Conservation (phyloP, 2,888 invertebrate species). For the Lycophotia porphyrea region DNA sequence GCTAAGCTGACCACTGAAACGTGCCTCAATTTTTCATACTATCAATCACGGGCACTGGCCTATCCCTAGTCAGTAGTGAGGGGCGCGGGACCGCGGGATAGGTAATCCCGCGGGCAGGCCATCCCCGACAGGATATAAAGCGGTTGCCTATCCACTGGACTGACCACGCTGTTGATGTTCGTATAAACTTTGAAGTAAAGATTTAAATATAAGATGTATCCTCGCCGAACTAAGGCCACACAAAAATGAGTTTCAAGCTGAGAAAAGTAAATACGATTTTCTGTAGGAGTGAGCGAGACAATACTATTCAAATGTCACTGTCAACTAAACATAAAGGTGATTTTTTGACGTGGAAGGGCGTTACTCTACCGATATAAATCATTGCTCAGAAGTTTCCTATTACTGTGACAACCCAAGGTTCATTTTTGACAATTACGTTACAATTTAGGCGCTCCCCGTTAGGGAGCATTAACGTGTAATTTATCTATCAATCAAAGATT, state of each 20-base stretch:
- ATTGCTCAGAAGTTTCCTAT: not conserved
- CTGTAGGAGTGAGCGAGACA: not conserved
- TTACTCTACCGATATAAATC: not conserved
- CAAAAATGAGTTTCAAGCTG: not conserved
- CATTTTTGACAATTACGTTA: not conserved
- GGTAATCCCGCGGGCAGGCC: conserved; percentile 53
- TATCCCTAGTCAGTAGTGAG: conserved; percentile 19
- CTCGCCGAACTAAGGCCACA: not conserved
- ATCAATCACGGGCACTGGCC: conserved; percentile 30
- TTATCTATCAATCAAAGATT: not conserved
- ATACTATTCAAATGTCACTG: not conserved
- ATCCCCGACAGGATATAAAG: conserved; percentile 69
- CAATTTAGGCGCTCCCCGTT: not conserved
- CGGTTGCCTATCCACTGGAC: conserved; percentile 54
- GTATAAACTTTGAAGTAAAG: not conserved
- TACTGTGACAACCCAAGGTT: not conserved
- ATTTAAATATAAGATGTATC: not conserved
- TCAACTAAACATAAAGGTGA: not conserved
- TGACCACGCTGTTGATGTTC: not conserved
- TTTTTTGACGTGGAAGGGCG: not conserved
- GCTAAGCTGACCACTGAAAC: conserved; percentile 9
- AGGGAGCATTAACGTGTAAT: not conserved
- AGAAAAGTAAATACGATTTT: not conserved
- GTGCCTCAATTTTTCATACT: conserved; percentile 38
- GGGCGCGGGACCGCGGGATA: conserved; percentile 43